These are phyloP conservation scores for Tachysurus fulvidraco DNA, from an alignment of 2,113 vertebrate species.

Conservation along the genomic window DNA sequence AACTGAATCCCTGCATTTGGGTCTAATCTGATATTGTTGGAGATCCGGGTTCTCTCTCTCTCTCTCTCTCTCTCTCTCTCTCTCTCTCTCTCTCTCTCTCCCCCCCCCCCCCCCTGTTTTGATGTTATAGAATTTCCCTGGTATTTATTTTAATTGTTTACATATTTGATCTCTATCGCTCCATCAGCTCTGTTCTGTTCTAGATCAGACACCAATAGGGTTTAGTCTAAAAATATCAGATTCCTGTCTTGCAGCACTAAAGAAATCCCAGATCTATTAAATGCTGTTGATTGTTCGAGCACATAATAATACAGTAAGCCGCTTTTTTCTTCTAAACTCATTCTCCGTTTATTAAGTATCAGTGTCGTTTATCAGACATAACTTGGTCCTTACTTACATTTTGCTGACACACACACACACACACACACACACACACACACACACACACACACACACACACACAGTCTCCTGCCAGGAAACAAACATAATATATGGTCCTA, in stretches of 20 bases:
- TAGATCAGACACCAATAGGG: too few species aligned
- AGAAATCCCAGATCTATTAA: too few species aligned
- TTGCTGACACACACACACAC: slow-evolving; percentile 56
- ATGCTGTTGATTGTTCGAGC: background rate
- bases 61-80: too few species aligned
- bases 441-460: slow-evolving; percentile 50
- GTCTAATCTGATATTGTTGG: too few species aligned
- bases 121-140: too few species aligned
- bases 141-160: too few species aligned
- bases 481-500: slow-evolving; percentile 62
- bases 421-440: slow-evolving; percentile 44
- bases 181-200: background rate
- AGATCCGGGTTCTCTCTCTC: too few species aligned
- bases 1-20: too few species aligned
- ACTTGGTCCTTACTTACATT: background rate
- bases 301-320: background rate
- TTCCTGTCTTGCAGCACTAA: background rate
- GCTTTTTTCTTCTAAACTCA: background rate
- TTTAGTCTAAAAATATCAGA: background rate
- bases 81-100: too few species aligned
- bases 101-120: too few species aligned
- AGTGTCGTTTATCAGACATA: too few species aligned
- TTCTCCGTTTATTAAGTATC: too few species aligned
- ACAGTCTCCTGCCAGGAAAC: slow-evolving; percentile 48
- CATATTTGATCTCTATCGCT: background rate